These are phyloP conservation scores for Drosophila demipolita DNA, from an alignment of 2,888 invertebrate genomes.

Conservation along the genomic window DNA sequence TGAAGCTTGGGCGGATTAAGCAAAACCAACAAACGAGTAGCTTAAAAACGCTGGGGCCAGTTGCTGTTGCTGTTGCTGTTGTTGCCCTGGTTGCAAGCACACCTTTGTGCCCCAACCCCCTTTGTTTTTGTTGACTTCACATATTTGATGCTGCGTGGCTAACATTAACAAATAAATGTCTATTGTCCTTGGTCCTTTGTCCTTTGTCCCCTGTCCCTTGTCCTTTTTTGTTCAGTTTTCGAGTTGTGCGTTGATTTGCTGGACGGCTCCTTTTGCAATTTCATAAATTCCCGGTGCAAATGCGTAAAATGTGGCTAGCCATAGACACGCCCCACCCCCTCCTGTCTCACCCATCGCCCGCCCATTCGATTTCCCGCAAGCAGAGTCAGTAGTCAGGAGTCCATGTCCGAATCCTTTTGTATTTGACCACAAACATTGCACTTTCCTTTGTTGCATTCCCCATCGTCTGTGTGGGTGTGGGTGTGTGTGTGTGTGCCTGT, in stretches of 20 bases:
- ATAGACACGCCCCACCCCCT: neutral
- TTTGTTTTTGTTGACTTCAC: constrained; percentile 62
- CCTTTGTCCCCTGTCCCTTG: constrained; percentile 12
- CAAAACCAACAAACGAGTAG: constrained; percentile 78
- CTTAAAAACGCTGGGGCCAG: constrained; percentile 63
- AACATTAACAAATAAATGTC: constrained; percentile 78
- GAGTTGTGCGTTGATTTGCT: constrained; percentile 55
- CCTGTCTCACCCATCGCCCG: neutral
- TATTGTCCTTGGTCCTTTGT: constrained; percentile 38
- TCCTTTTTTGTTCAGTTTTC: constrained; percentile 37
- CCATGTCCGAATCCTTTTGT: constrained; percentile 46
- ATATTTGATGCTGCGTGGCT: constrained; percentile 75
- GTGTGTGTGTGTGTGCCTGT: constrained; percentile 5
- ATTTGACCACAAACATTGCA: constrained; percentile 70
- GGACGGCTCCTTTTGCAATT: constrained; percentile 55
- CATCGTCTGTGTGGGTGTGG: constrained; percentile 17
- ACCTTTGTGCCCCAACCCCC: constrained; percentile 9
- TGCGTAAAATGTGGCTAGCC: constrained; percentile 70
- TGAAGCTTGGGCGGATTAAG: constrained; percentile 61
- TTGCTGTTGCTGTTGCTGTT: constrained; percentile 21
- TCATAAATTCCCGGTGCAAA: constrained; percentile 70
- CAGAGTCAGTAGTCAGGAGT: constrained; percentile 6
- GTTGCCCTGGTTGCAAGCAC: constrained; percentile 46
- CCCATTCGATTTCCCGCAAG: constrained; percentile 18
- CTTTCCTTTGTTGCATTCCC: constrained; percentile 69